Evolutionary conservation across 2,888 invertebrate genomes (phyloP).

Genomic region (Athrips mouffetella): DNA sequence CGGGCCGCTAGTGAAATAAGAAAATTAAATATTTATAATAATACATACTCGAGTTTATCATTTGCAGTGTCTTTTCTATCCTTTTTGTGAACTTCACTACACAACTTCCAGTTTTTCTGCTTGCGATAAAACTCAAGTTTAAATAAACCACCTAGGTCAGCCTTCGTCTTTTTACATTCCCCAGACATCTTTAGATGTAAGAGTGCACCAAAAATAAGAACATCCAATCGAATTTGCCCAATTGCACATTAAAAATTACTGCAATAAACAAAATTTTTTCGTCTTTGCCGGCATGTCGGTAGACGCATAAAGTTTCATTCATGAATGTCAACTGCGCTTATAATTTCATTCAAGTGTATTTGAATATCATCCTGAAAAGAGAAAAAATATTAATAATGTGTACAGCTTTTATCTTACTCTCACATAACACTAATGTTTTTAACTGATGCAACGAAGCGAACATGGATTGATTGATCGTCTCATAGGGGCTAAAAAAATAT

Average conservation of each 20-base stretch:
- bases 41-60: slow-evolving; percentile 22
- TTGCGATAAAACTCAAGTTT: slow-evolving; percentile 54
- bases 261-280: not conserved
- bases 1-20: not conserved
- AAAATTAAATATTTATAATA: not conserved
- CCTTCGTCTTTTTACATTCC: slow-evolving; percentile 18
- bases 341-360: not conserved
- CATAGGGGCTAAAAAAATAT: not conserved
- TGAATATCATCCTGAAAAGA: not conserved
- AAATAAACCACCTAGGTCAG: slow-evolving; percentile 44
- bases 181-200: slow-evolving; percentile 9
- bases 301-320: not conserved
- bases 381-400: no score
- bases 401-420: no score
- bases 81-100: slow-evolving; percentile 28
- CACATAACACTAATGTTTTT: no score
- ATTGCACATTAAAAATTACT: not conserved
- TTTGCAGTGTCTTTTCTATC: slow-evolving; percentile 22
- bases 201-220: no score
- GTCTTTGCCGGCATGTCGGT: slow-evolving; percentile 4
- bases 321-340: not conserved
- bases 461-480: no score
- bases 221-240: not conserved
- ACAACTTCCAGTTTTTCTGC: slow-evolving; percentile 50
- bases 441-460: no score